A percentile compares a stretch with the other conserved stretches of the same genome.
Conservation (phyloP, 2,888 invertebrate genomes). For the Drosophila nigricruria region DNA sequence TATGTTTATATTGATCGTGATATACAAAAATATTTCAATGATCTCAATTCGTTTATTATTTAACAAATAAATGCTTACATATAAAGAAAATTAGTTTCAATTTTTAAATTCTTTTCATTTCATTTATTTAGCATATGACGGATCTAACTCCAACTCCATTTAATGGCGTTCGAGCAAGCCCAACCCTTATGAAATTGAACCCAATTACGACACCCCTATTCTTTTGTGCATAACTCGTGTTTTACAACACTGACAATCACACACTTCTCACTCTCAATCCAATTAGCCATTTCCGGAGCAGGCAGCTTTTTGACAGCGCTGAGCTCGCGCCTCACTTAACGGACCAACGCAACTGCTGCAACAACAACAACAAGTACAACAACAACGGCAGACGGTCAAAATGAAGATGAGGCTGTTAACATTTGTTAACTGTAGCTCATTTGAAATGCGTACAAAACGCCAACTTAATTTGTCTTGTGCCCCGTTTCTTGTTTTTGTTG, state of each 20-base stretch:
- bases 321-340: conserved; percentile 51
- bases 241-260: conserved; percentile 51
- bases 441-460: conserved; percentile 68
- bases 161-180: conserved; percentile 4
- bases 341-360: conserved; percentile 24
- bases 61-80: neutral
- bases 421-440: conserved; percentile 74
- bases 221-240: conserved; percentile 10
- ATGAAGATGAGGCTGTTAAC: conserved; percentile 59
- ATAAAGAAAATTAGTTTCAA: no score
- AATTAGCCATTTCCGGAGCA: conserved; percentile 75
- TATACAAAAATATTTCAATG: neutral
- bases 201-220: conserved; percentile 45
- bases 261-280: conserved; percentile 52
- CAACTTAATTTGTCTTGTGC: conserved; percentile 68
- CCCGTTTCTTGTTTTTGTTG: conserved; percentile 44
- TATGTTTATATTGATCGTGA: neutral
- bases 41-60: neutral
- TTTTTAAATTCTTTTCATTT: no score
- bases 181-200: conserved; percentile 41
- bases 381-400: conserved; percentile 17
- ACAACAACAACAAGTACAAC: conserved; percentile 13
- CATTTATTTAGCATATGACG: neutral
- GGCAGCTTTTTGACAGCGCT: conserved; percentile 63
- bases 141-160: conserved; percentile 13